Evolutionary conservation across 2,797 vertebrate genomes (phyloP), one percentile per base, ranked within the genome.

Genomic region (Alca torda): DNA sequence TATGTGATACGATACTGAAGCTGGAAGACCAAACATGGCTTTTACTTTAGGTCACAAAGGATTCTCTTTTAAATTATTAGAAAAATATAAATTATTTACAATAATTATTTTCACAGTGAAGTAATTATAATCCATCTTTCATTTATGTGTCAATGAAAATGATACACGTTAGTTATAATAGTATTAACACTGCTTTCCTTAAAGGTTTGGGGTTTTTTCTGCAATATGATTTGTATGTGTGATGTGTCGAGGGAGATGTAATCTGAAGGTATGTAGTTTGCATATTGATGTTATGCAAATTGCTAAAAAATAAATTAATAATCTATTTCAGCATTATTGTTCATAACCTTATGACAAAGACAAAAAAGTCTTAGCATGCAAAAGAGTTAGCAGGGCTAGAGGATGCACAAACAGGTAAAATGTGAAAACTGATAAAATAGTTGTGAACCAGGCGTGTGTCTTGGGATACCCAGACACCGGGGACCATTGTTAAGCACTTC

Each of bases 401-500:
- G 74, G 70, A 64, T 68, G 64, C 78, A 48, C 11, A 45, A 45
- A 57, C 12, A 73, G 65, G 61, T 93, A 70, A 77, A 83, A 91
- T 53, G 43, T 79, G 73, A 73, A 83, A 86, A 31, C n/a, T 72
- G 56, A 56, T 93, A 73, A 91, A 93, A 84, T 23, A 87, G 50
- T 73, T 74, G 93, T 77, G 95, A 94, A 87, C 46, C 73, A 82
- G 43, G 69, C 31, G 4, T 26, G 45, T 82, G 37, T 84, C 85
- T 89, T 73, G 74, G 69, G 72, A 95, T 87, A 69, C 46, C 21
- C 60, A 96, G 77, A 94, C 84, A 73, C 68, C 92, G 76, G 77
- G 74, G 59, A 95, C 81, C 37, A 83, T 37, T 77, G 79, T 87
- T 91, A 91, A 95, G 57, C 50, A 63, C 84, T 96, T 97, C 19